phyloP scores from a whole-genome alignment of 2,888 invertebrate genomes.

The Agrochola circellaris region DNA sequence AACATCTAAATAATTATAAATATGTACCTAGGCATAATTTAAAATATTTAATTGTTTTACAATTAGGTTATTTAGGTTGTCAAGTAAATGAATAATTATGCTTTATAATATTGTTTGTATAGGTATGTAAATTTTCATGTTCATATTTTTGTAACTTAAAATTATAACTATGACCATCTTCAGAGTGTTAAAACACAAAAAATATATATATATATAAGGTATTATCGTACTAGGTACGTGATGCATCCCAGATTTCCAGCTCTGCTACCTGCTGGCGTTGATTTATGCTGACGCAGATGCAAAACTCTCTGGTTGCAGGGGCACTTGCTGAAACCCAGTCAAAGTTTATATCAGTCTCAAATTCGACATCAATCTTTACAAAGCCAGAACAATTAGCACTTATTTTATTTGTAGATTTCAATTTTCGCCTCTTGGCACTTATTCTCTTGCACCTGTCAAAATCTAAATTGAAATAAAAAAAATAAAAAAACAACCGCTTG shows the following conservation, averaged over 20 bases:
- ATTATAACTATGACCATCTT: constrained; percentile 19
- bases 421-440: not conserved
- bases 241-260: not conserved
- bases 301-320: not conserved
- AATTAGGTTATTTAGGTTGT: constrained; percentile 36
- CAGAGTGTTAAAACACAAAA: not conserved
- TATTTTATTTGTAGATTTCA: constrained; percentile 9
- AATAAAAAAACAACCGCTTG: not conserved
- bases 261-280: not conserved
- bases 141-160: constrained; percentile 30
- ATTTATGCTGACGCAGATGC: not conserved
- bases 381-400: constrained; percentile 3
- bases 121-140: constrained; percentile 27
- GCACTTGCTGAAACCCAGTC: too few species aligned
- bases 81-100: constrained; percentile 41
- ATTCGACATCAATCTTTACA: not conserved
- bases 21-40: constrained; percentile 17
- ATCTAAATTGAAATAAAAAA: not conserved
- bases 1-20: constrained; percentile 29
- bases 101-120: constrained; percentile 37
- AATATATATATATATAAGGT: not conserved
- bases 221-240: not conserved
- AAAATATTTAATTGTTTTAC: constrained; percentile 45
- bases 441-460: constrained; percentile 8
- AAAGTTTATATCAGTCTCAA: not conserved